Percentiles rank a stretch among this genome's conserved stretches.
Evolutionary conservation across 1,140 invertebrate genomes (phyloP).

Genomic region (Trichonephila clavipes): DNA sequence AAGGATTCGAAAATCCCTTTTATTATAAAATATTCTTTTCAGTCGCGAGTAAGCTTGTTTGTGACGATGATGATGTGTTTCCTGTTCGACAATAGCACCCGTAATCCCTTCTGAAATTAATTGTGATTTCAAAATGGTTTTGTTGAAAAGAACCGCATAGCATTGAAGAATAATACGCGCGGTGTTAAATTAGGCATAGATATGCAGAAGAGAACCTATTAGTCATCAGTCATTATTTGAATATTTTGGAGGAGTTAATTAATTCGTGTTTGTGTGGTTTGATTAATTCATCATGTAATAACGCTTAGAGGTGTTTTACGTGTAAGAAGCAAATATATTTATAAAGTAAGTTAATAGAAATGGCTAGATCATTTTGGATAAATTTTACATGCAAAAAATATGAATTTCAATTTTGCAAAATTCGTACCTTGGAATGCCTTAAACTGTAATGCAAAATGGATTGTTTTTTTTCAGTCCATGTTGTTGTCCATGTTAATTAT

Average conservation of each 20-base stretch:
- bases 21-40: conserved; percentile 50
- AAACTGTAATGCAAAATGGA: too few relatives aligned
- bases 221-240: neutral
- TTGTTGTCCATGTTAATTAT: too few relatives aligned
- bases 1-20: conserved; percentile 27
- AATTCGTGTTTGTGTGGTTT: too few relatives aligned
- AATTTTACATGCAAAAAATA: too few relatives aligned
- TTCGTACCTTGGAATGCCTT: too few relatives aligned
- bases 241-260: neutral
- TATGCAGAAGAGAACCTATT: neutral
- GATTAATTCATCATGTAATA: too few relatives aligned
- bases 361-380: too few relatives aligned
- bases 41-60: conserved; percentile 24
- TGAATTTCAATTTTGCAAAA: too few relatives aligned
- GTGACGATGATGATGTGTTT: conserved; percentile 41
- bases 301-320: too few relatives aligned
- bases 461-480: too few relatives aligned
- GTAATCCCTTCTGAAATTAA: conserved; percentile 44
- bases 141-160: neutral
- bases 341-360: too few relatives aligned
- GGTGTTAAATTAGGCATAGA: neutral
- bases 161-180: neutral
- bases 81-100: conserved; percentile 12
- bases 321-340: too few relatives aligned
- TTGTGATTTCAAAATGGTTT: neutral